These are phyloP conservation scores for Mesocentrotus franciscanus DNA, from an alignment of 53 echinoderm and acorn worm genomes.

Conservation along the genomic window DNA sequence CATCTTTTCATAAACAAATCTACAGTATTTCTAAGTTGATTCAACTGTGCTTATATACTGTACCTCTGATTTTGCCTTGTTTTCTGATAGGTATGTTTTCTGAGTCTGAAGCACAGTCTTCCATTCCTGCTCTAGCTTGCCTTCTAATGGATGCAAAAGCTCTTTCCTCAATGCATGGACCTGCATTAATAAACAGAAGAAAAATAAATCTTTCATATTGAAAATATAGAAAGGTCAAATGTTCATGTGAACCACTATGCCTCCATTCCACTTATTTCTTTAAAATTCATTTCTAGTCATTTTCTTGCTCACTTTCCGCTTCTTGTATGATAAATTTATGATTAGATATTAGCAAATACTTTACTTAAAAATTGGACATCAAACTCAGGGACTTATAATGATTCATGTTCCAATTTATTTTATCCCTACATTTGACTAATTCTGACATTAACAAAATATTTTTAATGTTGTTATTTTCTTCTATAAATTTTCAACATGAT, in stretches of 20 bases:
- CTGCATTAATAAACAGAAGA: conserved; percentile 56
- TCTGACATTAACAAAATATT: background rate
- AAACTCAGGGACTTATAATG: too few relatives aligned
- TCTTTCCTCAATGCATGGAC: conserved; percentile 92
- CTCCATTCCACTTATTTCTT: too few relatives aligned
- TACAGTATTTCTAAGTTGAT: too few relatives aligned
- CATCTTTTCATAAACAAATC: too few relatives aligned
- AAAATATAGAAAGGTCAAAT: background rate
- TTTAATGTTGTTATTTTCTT: too few relatives aligned
- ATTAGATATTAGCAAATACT: too few relatives aligned
- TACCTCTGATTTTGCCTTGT: conserved; percentile 97
- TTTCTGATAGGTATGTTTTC: conserved; percentile 89
- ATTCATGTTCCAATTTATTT: too few relatives aligned
- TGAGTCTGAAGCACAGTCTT: conserved; percentile 82
- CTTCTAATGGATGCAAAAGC: conserved; percentile 87
- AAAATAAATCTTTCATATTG: background rate
- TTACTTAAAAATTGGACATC: background rate
- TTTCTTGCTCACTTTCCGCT: background rate
- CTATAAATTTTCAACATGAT: too few relatives aligned
- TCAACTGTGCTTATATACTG: background rate
- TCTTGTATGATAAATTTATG: too few relatives aligned
- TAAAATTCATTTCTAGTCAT: background rate
- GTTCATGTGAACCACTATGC: too few relatives aligned
- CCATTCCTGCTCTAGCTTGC: conserved; percentile 82
- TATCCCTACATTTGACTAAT: background rate